Evolutionary conservation across 1,140 invertebrate species (phyloP).

Genomic region (Coelopa frigida): DNA sequence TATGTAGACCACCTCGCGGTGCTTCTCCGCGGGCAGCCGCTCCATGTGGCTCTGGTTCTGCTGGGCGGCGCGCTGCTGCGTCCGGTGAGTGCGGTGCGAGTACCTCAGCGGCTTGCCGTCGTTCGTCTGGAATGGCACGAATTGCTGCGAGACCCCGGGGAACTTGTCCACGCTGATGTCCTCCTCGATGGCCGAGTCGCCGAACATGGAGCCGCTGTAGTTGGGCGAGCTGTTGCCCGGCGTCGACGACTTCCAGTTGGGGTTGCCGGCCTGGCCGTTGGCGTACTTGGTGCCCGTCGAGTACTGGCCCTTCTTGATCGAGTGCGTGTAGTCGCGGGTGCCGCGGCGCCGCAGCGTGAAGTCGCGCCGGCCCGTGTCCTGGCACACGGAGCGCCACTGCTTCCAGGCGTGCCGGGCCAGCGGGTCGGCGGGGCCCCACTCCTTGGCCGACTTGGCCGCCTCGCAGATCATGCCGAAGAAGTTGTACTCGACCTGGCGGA

Average conservation of each 20-base stretch:
- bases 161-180: constrained; percentile 44
- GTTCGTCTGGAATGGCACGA: constrained; percentile 33
- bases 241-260: constrained; percentile 40
- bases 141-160: constrained; percentile 30
- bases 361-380: constrained; percentile 49
- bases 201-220: constrained; percentile 44
- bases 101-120: constrained; percentile 32
- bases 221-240: constrained; percentile 43
- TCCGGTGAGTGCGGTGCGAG: constrained; percentile 24
- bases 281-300: constrained; percentile 18
- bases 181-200: constrained; percentile 43
- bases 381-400: constrained; percentile 42
- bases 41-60: not conserved
- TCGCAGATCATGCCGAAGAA: constrained; percentile 45
- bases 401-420: constrained; percentile 43
- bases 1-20: constrained; percentile 40
- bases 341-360: constrained; percentile 53
- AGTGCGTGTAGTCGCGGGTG: constrained; percentile 54
- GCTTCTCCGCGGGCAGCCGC: constrained; percentile 21
- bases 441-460: constrained; percentile 41
- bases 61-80: not conserved
- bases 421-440: constrained; percentile 44
- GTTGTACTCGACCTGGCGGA: constrained; percentile 43
- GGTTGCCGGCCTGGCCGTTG: constrained; percentile 15
- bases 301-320: constrained; percentile 45